phyloP scores from a whole-genome alignment of 2,113 vertebrate genomes.

The Herpetotheres cachinnans region DNA sequence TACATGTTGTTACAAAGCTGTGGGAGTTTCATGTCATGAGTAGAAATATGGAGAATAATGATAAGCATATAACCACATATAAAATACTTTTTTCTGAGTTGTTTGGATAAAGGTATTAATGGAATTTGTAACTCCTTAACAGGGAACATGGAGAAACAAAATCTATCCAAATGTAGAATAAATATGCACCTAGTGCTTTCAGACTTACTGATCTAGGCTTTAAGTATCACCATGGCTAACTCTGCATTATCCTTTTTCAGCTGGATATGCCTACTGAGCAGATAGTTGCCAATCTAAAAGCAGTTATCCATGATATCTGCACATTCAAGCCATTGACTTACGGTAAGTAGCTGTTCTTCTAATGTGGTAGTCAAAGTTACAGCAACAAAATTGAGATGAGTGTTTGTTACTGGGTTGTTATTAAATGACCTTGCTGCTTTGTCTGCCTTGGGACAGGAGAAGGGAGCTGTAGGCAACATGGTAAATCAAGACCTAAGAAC shows the following conservation, averaged over 20 bases:
- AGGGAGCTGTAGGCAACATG: not conserved
- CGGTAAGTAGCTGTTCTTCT: conserved; percentile 68
- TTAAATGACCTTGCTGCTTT: not conserved
- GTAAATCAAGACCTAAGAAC: not conserved
- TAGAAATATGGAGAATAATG: not conserved
- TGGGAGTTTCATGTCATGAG: not conserved
- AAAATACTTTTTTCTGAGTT: not conserved
- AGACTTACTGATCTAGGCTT: not conserved
- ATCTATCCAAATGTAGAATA: not conserved
- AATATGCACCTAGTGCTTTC: not conserved
- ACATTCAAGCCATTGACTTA: conserved; percentile 74
- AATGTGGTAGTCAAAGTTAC: not conserved
- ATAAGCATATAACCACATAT: fast-evolving
- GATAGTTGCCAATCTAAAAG: conserved; percentile 81
- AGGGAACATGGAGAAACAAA: not conserved
- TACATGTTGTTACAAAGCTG: fast-evolving
- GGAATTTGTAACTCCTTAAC: not conserved
- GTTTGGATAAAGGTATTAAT: not conserved
- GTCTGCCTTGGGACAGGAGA: not conserved
- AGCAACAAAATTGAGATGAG: not conserved
- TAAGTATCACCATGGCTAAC: not conserved
- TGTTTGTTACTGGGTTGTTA: not conserved
- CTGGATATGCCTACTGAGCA: conserved; percentile 87
- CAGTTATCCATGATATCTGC: conserved; percentile 82
- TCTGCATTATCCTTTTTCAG: conserved; percentile 66